These are phyloP conservation scores for Brachyptera risi DNA, from an alignment of 2,888 invertebrate genomes.

Conservation along the genomic window DNA sequence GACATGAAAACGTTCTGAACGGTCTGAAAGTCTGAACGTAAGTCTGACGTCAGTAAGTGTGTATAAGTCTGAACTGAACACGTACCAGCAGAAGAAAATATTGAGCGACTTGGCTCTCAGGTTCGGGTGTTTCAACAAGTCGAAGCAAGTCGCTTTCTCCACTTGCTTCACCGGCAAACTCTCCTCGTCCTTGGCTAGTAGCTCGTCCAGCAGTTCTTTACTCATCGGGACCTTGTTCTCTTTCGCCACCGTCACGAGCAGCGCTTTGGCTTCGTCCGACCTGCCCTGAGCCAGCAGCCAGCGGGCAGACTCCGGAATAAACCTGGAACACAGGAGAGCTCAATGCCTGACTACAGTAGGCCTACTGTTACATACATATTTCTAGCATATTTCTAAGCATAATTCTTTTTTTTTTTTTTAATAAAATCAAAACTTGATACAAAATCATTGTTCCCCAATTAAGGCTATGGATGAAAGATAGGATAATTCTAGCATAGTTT, in stretches of 20 bases:
- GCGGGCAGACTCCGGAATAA: conserved; percentile 69
- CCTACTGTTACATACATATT: too few species aligned
- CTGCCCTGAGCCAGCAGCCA: conserved; percentile 65
- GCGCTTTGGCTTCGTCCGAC: conserved; percentile 56
- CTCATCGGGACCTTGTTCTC: conserved; percentile 59
- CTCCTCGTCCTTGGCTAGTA: conserved; percentile 41
- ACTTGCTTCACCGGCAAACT: conserved; percentile 40
- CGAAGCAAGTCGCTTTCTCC: conserved; percentile 51
- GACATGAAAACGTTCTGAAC: too few species aligned
- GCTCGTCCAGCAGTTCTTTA: conserved; percentile 50
- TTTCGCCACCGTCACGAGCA: conserved; percentile 59
- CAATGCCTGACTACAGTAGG: too few species aligned
- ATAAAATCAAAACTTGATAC: too few species aligned
- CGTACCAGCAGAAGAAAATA: conserved; percentile 69
- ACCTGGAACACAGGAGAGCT: conserved; percentile 45
- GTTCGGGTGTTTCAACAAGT: conserved; percentile 57
- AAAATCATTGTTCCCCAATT: too few species aligned
- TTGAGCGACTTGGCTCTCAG: conserved; percentile 60
- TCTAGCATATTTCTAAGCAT: too few species aligned
- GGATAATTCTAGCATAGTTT: too few species aligned
- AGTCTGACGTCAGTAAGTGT: too few species aligned
- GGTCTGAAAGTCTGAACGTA: too few species aligned
- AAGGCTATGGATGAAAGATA: too few species aligned
- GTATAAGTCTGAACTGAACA: too few species aligned
- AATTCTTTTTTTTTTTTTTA: too few species aligned